Percentiles rank a stretch among this genome's conserved stretches.
Conservation (phyloP, 1,140 invertebrate species). For the Schlechtendalia chinensis region DNA sequence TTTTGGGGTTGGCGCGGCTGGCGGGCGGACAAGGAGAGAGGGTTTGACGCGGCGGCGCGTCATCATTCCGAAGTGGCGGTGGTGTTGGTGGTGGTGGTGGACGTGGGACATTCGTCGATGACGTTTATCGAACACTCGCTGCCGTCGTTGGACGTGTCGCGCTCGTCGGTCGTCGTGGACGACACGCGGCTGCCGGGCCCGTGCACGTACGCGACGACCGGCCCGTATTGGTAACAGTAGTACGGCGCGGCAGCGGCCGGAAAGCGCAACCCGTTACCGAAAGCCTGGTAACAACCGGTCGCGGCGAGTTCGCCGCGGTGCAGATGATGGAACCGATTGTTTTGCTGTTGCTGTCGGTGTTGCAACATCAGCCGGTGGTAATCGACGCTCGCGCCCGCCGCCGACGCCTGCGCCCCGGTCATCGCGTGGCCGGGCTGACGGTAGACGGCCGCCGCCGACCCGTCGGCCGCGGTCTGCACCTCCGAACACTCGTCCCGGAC, state of each 20-base stretch:
- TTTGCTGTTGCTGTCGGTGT: slow-evolving; percentile 35
- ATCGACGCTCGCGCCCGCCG: not conserved
- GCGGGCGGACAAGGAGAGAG: too few relatives aligned
- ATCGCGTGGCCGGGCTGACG: not conserved
- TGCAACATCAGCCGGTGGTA: slow-evolving; percentile 2
- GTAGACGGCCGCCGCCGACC: not conserved
- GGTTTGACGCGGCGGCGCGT: too few relatives aligned
- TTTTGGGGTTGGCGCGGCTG: too few relatives aligned
- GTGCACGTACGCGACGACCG: not conserved
- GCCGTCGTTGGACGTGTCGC: slow-evolving; percentile 26
- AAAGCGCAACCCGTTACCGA: not conserved
- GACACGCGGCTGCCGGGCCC: slow-evolving; percentile 15
- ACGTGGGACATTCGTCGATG: slow-evolving; percentile 41
- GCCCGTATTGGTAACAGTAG: slow-evolving; percentile 20
- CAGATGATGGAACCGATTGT: not conserved
- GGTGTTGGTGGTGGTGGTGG: slow-evolving; percentile 36
- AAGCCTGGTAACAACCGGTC: not conserved
- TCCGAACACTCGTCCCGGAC: slow-evolving; percentile 70
- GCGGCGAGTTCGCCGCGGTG: not conserved
- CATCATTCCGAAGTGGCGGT: slow-evolving; percentile 26
- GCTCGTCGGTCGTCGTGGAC: slow-evolving; percentile 24
- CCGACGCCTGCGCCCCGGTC: not conserved
- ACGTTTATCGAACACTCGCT: slow-evolving; percentile 20
- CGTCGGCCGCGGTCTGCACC: not conserved
- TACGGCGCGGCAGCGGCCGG: not conserved